These are phyloP conservation scores for Drosophila nigritarsus DNA, from an alignment of 2,888 invertebrate species.

Conservation along the genomic window DNA sequence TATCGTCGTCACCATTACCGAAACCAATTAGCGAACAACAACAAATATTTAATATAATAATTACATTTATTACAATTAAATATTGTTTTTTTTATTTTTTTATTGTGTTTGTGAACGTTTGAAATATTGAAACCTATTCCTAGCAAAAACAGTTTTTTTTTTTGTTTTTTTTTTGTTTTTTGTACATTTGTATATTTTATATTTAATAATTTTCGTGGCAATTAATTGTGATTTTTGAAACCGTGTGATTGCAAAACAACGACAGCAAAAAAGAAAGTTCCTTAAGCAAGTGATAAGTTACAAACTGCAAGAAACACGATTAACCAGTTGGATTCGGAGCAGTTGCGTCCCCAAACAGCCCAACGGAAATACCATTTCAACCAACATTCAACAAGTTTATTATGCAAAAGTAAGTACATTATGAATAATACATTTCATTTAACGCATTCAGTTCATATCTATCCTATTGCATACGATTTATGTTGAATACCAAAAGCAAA, in stretches of 20 bases:
- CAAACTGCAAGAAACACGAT: constrained; percentile 15
- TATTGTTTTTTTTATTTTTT: not conserved
- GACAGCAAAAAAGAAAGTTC: constrained; percentile 71
- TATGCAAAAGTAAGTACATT: constrained; percentile 46
- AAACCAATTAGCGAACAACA: constrained; percentile 3
- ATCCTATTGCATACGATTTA: not conserved
- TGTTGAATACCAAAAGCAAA: not conserved
- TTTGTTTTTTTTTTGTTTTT: constrained; percentile 2
- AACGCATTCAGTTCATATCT: not conserved
- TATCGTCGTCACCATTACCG: not conserved
- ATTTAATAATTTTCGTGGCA: constrained; percentile 46
- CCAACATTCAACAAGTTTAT: not conserved
- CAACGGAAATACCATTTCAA: constrained; percentile 15
- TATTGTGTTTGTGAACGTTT: constrained; percentile 31
- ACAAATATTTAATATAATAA: constrained; percentile 20
- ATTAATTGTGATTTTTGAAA: constrained; percentile 69
- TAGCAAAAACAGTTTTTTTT: constrained; percentile 25
- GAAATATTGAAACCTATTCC: constrained; percentile 2
- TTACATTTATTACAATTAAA: not conserved
- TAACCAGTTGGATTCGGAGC: constrained; percentile 3
- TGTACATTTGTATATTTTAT: constrained; percentile 14
- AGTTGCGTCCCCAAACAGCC: constrained; percentile 4
- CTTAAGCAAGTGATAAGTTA: constrained; percentile 77
- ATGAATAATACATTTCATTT: not conserved
- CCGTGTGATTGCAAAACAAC: constrained; percentile 76